These are phyloP conservation scores for Galeruca laticollis DNA, from an alignment of 2,888 invertebrate species.

Conservation along the genomic window DNA sequence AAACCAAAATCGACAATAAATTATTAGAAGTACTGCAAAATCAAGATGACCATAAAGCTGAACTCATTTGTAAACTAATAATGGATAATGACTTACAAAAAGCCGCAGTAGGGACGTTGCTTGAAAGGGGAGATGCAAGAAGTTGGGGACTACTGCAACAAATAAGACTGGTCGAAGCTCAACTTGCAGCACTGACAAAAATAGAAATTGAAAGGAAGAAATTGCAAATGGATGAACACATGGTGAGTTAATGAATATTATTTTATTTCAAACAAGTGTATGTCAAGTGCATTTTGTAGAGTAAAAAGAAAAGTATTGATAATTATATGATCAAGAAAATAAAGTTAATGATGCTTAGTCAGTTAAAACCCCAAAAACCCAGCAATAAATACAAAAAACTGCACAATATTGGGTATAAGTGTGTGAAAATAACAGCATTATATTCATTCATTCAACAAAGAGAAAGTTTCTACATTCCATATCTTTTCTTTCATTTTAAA, in stretches of 20 bases:
- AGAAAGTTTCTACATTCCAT: no score
- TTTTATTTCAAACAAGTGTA: no score
- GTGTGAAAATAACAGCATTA: no score
- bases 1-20: slow-evolving; percentile 73
- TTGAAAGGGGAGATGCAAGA: slow-evolving; percentile 80
- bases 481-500: no score
- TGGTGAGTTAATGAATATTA: slow-evolving; percentile 65
- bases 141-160: slow-evolving; percentile 83
- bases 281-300: no score
- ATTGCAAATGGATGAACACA: slow-evolving; percentile 75
- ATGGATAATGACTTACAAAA: slow-evolving; percentile 80
- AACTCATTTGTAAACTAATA: slow-evolving; percentile 73
- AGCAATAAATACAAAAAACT: no score
- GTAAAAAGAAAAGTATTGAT: no score
- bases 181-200: slow-evolving; percentile 78
- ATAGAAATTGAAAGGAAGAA: slow-evolving; percentile 80
- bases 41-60: slow-evolving; percentile 73
- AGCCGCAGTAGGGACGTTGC: slow-evolving; percentile 77
- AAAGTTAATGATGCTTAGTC: no score
- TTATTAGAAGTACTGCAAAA: slow-evolving; percentile 72
- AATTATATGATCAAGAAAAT: no score
- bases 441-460: no score
- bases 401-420: no score
- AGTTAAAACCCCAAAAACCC: no score
- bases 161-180: slow-evolving; percentile 78